Evolutionary conservation across 2,797 vertebrate species (phyloP).

Genomic region (Fistularia commersonii): DNA sequence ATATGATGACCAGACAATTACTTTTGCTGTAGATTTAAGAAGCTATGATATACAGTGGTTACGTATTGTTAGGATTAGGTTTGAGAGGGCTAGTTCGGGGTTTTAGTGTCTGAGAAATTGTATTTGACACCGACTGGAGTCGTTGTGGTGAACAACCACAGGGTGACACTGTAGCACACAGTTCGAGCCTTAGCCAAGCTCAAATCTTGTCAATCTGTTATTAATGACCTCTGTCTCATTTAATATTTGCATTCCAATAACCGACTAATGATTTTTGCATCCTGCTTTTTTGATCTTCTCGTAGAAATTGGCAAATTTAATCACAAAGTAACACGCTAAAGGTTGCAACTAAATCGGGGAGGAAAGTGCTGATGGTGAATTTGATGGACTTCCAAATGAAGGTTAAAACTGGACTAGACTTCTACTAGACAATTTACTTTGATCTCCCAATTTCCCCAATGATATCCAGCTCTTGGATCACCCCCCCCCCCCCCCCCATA

Average conservation of each 20-base stretch:
- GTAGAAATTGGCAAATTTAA: slow-evolving; percentile 36
- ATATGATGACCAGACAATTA: too few species aligned
- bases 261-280: slow-evolving; percentile 23
- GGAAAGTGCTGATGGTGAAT: slow-evolving; percentile 35
- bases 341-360: slow-evolving; percentile 39
- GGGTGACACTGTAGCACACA: slow-evolving; percentile 53
- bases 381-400: slow-evolving; percentile 72
- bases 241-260: slow-evolving; percentile 40
- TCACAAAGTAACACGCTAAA: slow-evolving; percentile 38
- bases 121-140: not conserved
- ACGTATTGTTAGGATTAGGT: too few species aligned
- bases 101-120: not conserved
- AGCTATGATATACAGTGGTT: too few species aligned
- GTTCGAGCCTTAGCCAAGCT: too few species aligned
- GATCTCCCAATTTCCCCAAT: slow-evolving; percentile 70
- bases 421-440: slow-evolving; percentile 66
- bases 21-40: too few species aligned
- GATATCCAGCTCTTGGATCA: slow-evolving; percentile 53
- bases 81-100: too few species aligned
- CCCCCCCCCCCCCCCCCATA: slow-evolving; percentile 33
- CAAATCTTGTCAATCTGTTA: not conserved
- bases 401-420: slow-evolving; percentile 57
- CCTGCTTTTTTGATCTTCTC: slow-evolving; percentile 6
- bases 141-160: slow-evolving; percentile 38
- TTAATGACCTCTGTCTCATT: slow-evolving; percentile 22